Evolutionary conservation across 2,113 vertebrate species (phyloP), one percentile per base, ranked within the genome.

Genomic region (Marmota monax): DNA sequence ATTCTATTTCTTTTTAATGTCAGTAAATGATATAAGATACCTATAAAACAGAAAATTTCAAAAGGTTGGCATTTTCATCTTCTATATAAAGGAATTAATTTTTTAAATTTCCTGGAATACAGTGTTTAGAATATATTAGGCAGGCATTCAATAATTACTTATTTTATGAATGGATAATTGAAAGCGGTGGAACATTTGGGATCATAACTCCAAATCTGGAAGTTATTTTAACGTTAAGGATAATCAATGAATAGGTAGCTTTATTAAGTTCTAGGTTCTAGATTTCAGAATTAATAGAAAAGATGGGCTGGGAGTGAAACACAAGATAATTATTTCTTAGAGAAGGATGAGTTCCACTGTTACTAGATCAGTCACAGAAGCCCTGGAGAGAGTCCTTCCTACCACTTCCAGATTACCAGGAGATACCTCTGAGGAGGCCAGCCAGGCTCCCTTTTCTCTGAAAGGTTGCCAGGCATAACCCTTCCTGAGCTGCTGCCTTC

Each of bases 91-190:
- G 5, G 34, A 73, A 4, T 80, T 18, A 73, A 78, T 67, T 76
- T 92, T 17, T 89, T 69, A 87, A 88, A 58, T 77, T 88, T 91
- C 56, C 48, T 48, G 89, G 27, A 16, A n/a, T 72, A 53, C 20
- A 39, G 3, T 92, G 39, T 51, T 65, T 90, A 2, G 74, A 87
- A 86, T 23, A 80, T 76, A 89, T 63, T 67, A 92, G 27, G 20
- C 74, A 93, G 39, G 77, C 10, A 84, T 18, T 78, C 29, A 82
- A 69, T 63, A 78, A 79, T 85, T 13, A 72, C 48, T 65, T 82
- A 9, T 83, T 96, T 96, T 90, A 91, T 82, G 48, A 92, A 87
- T 77, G n/a, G 82, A 70, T 73, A 42, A 88, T 22, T 90, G 37
- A 88, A 86, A 92, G 37, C 29, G n/a, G 84, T 48, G 51, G 0